Evolutionary conservation across 37 sponge, comb jelly and placozoan genomes (phyloP).

Genomic region (Petrosia ficiformis): DNA sequence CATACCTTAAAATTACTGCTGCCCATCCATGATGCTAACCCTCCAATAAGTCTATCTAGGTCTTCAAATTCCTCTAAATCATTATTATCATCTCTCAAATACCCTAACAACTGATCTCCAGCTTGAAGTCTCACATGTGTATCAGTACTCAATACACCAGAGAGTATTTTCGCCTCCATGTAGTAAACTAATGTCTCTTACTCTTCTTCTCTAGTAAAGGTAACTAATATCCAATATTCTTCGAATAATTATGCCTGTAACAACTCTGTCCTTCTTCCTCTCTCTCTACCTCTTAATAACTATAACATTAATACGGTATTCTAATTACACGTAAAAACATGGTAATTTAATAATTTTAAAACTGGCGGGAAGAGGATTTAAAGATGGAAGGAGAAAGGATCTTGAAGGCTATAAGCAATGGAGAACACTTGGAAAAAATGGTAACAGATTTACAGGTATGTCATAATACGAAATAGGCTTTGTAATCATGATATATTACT

Average conservation of each 20-base stretch:
- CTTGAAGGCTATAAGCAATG: too few species aligned
- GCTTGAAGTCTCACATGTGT: slow-evolving; percentile 54
- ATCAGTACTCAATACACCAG: slow-evolving; percentile 53
- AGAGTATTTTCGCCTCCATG: slow-evolving; percentile 57
- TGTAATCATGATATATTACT: too few species aligned
- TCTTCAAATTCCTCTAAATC: slow-evolving; percentile 42
- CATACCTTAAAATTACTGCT: slow-evolving; percentile 66
- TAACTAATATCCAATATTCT: too few species aligned
- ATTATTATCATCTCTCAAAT: slow-evolving; percentile 33
- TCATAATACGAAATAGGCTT: too few species aligned
- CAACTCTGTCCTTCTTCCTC: too few species aligned
- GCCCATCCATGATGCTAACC: slow-evolving; percentile 55
- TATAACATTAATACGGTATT: neutral
- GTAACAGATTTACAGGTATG: too few species aligned
- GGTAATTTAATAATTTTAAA: too few species aligned
- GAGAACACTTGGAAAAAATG: too few species aligned
- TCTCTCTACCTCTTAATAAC: too few species aligned
- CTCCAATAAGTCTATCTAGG: slow-evolving; percentile 41
- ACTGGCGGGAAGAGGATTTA: neutral
- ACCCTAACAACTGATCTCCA: slow-evolving; percentile 46
- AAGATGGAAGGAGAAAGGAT: neutral
- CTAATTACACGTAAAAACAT: neutral
- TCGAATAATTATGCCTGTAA: too few species aligned
- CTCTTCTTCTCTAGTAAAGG: too few species aligned
- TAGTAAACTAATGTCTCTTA: too few species aligned